Percentiles rank a stretch among this genome's conserved stretches.
phyloP scores from a whole-genome alignment of 2,797 vertebrate species.

The Microhierax caerulescens region DNA sequence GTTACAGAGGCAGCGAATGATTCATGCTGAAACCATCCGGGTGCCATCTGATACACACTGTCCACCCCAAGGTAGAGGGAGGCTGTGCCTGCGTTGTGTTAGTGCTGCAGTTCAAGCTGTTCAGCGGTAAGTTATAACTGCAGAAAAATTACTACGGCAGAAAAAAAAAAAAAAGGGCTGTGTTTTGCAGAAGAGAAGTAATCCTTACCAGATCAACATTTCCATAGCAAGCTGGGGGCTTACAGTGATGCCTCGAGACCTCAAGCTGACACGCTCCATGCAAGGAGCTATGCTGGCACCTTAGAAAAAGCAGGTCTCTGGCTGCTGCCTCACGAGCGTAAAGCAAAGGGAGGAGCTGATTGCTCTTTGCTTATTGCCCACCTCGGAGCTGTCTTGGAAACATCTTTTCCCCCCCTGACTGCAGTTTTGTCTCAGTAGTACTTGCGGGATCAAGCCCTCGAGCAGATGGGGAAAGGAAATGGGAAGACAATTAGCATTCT shows the following conservation, averaged over 20 bases:
- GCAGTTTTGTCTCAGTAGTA: not conserved
- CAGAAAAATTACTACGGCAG: not conserved
- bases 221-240: not conserved
- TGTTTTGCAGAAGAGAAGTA: not conserved
- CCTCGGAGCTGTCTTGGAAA: not conserved
- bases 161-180: not conserved
- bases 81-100: not conserved
- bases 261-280: not conserved
- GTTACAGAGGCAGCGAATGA: conserved; percentile 47
- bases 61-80: conserved; percentile 5
- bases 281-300: not conserved
- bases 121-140: not conserved
- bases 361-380: not conserved
- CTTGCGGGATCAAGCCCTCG: not conserved
- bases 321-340: not conserved
- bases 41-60: conserved; percentile 9
- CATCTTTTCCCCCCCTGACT: not conserved
- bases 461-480: not conserved
- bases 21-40: conserved; percentile 49
- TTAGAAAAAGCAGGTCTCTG: not conserved
- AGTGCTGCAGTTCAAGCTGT: not conserved
- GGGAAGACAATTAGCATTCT: not conserved
- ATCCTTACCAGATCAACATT: not conserved
- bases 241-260: not conserved
- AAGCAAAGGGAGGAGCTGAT: not conserved